Conservation (phyloP, 2,888 invertebrate species). For the Panzeria rudis region DNA sequence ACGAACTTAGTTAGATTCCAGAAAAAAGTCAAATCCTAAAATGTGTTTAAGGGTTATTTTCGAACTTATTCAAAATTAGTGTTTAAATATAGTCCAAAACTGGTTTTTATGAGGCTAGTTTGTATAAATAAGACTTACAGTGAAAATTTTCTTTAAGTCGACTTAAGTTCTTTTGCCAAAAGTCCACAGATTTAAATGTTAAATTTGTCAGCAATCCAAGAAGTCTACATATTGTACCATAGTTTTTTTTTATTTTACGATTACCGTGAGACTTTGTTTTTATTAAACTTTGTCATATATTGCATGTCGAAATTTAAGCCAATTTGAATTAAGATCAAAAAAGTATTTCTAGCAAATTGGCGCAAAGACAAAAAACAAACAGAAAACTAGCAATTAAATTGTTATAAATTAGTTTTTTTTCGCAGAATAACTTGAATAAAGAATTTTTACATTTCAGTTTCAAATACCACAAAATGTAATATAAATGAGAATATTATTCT, state of each 20-base stretch:
- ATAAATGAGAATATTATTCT: slow-evolving; percentile 47
- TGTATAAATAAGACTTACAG: no score
- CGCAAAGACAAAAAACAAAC: slow-evolving; percentile 26
- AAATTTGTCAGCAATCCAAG: not conserved
- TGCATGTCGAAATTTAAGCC: slow-evolving; percentile 41
- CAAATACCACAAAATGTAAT: slow-evolving; percentile 36
- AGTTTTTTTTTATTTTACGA: slow-evolving; percentile 6
- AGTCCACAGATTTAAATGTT: no score
- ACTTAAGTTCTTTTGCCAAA: no score
- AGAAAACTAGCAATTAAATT: slow-evolving; percentile 58
- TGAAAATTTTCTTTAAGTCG: no score
- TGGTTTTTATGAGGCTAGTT: no score
- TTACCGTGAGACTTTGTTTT: slow-evolving; percentile 31
- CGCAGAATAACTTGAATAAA: slow-evolving; percentile 43
- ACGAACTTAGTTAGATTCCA: no score
- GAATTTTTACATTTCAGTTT: slow-evolving; percentile 35
- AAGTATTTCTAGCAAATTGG: not conserved
- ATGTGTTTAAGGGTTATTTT: no score
- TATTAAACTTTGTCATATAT: not conserved
- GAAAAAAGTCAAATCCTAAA: no score
- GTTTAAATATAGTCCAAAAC: no score
- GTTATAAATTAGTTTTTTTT: slow-evolving; percentile 51
- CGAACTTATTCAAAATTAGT: no score
- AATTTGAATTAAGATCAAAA: slow-evolving; percentile 9
- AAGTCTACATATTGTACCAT: not conserved